Evolutionary conservation across 2,888 invertebrate species (phyloP).

Genomic region (Drosophila sordidula): DNA sequence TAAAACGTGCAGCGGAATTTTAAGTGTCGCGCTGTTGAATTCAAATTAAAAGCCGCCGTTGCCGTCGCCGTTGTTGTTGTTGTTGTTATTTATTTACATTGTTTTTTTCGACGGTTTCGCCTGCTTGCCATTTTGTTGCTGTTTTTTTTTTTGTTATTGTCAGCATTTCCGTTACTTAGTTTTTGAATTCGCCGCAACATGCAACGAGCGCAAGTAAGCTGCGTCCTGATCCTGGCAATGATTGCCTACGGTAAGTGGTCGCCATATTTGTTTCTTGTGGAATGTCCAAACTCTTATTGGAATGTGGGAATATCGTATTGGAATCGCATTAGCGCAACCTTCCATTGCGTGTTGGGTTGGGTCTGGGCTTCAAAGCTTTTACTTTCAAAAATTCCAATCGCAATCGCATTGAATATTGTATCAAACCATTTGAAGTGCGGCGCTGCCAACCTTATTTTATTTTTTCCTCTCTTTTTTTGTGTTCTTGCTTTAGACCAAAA

Average conservation of each 20-base stretch:
- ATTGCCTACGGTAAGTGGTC: slow-evolving; percentile 73
- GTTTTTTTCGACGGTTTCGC: slow-evolving; percentile 6
- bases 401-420: slow-evolving; percentile 26
- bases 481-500: slow-evolving; percentile 46
- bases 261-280: slow-evolving; percentile 8
- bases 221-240: slow-evolving; percentile 69
- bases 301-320: slow-evolving; percentile 5
- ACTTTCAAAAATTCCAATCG: slow-evolving; percentile 72
- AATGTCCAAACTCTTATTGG: background rate
- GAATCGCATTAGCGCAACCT: slow-evolving; percentile 53
- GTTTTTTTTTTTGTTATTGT: slow-evolving; percentile 1
- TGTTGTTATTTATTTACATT: slow-evolving; percentile 9
- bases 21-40: slow-evolving; percentile 39
- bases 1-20: slow-evolving; percentile 77
- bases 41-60: slow-evolving; percentile 32
- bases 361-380: slow-evolving; percentile 58
- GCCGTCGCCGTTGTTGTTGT: slow-evolving; percentile 13
- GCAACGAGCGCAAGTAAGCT: slow-evolving; percentile 65
- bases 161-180: slow-evolving; percentile 19
- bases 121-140: slow-evolving; percentile 24
- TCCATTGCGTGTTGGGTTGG: slow-evolving; percentile 40
- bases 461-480: background rate
- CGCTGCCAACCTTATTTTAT: slow-evolving; percentile 8
- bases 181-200: slow-evolving; percentile 47
- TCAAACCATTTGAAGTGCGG: slow-evolving; percentile 10